phyloP scores from a whole-genome alignment of 2,113 vertebrate genomes.

The Thermophis baileyi region DNA sequence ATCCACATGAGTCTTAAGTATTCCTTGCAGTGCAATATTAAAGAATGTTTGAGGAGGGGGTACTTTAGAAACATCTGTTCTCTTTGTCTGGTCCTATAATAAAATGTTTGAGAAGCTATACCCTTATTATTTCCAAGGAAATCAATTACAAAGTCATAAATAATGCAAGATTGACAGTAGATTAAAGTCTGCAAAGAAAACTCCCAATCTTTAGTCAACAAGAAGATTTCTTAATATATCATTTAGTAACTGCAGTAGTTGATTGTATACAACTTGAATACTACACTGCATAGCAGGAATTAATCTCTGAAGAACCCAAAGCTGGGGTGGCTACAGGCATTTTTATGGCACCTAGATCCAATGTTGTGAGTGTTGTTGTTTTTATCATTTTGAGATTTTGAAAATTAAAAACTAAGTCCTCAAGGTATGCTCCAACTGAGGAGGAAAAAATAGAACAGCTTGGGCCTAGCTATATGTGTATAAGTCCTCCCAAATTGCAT shows the following conservation, averaged over 20 bases:
- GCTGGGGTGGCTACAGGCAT: neutral
- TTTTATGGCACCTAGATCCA: neutral
- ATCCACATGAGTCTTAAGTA: neutral
- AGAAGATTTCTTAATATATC: neutral
- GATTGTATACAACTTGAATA: neutral
- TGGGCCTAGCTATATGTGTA: neutral
- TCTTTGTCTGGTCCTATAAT: neutral
- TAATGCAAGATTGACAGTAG: conserved; percentile 44
- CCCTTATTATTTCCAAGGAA: conserved; percentile 62
- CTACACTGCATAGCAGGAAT: neutral
- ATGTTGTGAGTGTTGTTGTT: neutral
- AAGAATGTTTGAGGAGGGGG: neutral
- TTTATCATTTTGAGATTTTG: neutral
- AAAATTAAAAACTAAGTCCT: neutral
- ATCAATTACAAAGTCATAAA: conserved; percentile 52
- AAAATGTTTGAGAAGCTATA: conserved; percentile 58
- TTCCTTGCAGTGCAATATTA: neutral
- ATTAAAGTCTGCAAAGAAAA: conserved; percentile 23
- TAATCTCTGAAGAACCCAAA: neutral
- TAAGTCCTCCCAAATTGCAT: neutral
- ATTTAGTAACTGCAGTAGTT: neutral
- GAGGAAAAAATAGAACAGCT: neutral
- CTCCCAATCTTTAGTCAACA: accelerated
- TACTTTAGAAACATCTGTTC: conserved; percentile 41
- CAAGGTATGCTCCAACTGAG: neutral